Evolutionary conservation across 1,140 invertebrate species (phyloP), one percentile per base, ranked within the genome.

Genomic region (Hermetia illucens): DNA sequence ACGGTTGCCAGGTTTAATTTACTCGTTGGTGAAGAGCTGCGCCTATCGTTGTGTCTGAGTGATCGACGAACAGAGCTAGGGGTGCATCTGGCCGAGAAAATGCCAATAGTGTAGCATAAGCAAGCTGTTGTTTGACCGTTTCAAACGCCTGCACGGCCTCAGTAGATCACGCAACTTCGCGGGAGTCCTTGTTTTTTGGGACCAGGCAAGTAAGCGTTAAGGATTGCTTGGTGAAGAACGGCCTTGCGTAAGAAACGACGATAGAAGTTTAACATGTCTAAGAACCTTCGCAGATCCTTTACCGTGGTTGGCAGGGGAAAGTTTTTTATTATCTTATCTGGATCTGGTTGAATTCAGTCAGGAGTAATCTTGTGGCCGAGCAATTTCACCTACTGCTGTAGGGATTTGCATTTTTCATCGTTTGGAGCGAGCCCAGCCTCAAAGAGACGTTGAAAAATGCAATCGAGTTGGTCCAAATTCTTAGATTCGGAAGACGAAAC

Each of bases 181-280:
- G 32, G 29, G 36, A 45, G 34, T 51, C 45, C 9, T 53, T 53
- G 27, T 52, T 53, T 6, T 42, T 52, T n/a, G n/a, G n/a, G 1
- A n/a, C 37, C 34, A 34, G 37, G 42, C 2, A 47, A 25, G 10
- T 42, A 42, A 6, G 35, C 21, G 31, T 44, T 42, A 2, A 59
- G 44, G 8, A 40, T 36, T 15, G 24, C 34, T 38, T 53, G 50
- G 3, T 20, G n/a, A 3, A 47, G 20, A 6, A 52, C 44, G 3
- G 51, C 49, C n/a, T 51, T 33, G 0, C 45, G 48, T 1, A 60
- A 32, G 32, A 46, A 58, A 6, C 44, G 33, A 10, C 49, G 36
- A 42, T 63, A 63, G 44, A 55, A 63, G 27, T 63, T 62, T 0
- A 62, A 24, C 46, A 62, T 55, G 0, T 56, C 65, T 5, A 67